Base-by-base conservation (phyloP, 2,113 vertebrate genomes). In the Hippopotamus amphibius region DNA sequence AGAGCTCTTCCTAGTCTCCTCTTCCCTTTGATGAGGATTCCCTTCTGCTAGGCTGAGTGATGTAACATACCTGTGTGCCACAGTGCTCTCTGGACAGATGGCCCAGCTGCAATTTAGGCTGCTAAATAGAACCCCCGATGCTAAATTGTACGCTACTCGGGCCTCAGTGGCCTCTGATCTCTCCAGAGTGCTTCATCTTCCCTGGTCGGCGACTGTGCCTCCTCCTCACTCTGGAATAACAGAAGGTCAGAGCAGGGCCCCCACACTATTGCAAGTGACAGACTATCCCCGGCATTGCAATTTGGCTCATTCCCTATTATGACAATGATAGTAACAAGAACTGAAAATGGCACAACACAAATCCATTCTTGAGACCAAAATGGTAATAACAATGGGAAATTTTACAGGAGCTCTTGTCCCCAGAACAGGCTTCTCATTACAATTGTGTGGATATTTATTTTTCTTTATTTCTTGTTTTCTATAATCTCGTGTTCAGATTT, bases 311-410 rank as follows among this genome's bases (percentile, higher is more conserved):
- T 95, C 83, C 76, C 92, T 92, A 2, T 96, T 90, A 87, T 48
- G 88, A 97, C 95, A 98, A 93, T 66, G 86, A 97, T 55, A 69
- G 50, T 97, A 96, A 97, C 41, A 72, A 97, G 96, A 96, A 88
- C 84, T 96, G 93, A 98, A 97, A 97, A 93, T 46, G 43, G 90
- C 85, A 77, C 86, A 92, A 87, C 76, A 79, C 26, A 88, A 85
- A 96, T 86, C 66, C 84, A 79, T 96, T 83, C 95, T 85, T 72
- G 37, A 95, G 63, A 93, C 6, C 41, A 76, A 88, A 80, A 85
- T 86, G 74, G 84, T 97, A 97, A 96, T 97, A 88, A 94, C 96
- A 95, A 82, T 79, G 95, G 55, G 74, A 97, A 82, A 95, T 46
- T 88, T 93, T 93, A 93, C 28, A 92, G 87, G 37, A 96, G 65